phyloP scores from a whole-genome alignment of 2,888 invertebrate species.

The Eristalis intricaria region DNA sequence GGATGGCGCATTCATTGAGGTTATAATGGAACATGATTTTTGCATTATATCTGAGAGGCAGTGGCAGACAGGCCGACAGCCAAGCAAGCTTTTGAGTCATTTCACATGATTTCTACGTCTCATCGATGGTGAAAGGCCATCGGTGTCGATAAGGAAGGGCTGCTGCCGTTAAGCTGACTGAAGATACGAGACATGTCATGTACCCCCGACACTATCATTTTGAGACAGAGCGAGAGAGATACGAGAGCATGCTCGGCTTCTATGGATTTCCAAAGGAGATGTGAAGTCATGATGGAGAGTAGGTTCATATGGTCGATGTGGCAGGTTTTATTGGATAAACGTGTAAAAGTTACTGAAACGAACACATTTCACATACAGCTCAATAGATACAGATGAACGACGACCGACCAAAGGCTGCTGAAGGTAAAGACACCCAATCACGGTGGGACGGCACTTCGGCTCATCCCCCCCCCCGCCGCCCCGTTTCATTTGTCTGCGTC shows the following conservation, averaged over 20 bases:
- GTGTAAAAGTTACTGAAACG: constrained; percentile 70
- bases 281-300: not conserved
- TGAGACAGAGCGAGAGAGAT: constrained; percentile 9
- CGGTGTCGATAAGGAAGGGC: constrained; percentile 31
- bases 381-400: not conserved
- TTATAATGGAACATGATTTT: constrained; percentile 72
- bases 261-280: constrained; percentile 43
- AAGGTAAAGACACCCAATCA: constrained; percentile 51
- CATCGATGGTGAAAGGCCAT: constrained; percentile 5
- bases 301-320: constrained; percentile 62
- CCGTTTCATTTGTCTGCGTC: too few relatives aligned
- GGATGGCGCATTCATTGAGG: constrained; percentile 68
- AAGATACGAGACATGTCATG: constrained; percentile 64
- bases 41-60: constrained; percentile 65
- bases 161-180: constrained; percentile 43
- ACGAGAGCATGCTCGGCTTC: not conserved
- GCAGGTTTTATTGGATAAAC: constrained; percentile 72
- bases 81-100: constrained; percentile 45
- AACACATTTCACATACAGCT: constrained; percentile 50
- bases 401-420: not conserved
- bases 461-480: too few relatives aligned
- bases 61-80: not conserved
- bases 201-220: constrained; percentile 48
- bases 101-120: constrained; percentile 55
- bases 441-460: not conserved